A percentile compares a stretch with the other conserved stretches of the same genome.
These are phyloP conservation scores for Pangasius krempfi DNA, from an alignment of 2,797 vertebrate species.

Conservation along the genomic window DNA sequence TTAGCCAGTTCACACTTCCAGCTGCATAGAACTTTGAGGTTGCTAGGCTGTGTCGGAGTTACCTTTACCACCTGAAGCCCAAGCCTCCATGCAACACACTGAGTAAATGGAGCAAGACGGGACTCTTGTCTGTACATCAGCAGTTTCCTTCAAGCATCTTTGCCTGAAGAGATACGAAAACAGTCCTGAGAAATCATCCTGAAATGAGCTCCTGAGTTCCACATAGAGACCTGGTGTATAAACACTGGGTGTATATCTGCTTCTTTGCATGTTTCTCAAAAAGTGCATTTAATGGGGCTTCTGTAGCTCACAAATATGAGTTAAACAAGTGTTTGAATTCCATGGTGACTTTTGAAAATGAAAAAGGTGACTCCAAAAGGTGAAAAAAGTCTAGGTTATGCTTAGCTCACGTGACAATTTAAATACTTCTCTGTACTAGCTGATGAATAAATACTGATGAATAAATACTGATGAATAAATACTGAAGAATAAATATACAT, in stretches of 20 bases:
- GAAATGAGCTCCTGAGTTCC: background rate
- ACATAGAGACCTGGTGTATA: background rate
- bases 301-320: background rate
- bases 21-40: slow-evolving; percentile 30
- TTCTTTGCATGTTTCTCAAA: background rate
- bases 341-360: background rate
- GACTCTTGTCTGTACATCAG: slow-evolving; percentile 22
- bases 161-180: slow-evolving; percentile 33
- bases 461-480: background rate
- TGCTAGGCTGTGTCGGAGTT: slow-evolving; percentile 29
- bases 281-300: background rate
- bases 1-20: slow-evolving; percentile 28
- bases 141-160: slow-evolving; percentile 34
- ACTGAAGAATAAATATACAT: background rate
- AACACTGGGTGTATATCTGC: background rate
- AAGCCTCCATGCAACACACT: slow-evolving; percentile 21
- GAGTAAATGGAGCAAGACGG: slow-evolving; percentile 24
- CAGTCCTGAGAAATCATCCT: background rate
- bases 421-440: background rate
- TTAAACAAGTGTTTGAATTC: background rate
- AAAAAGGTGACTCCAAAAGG: background rate
- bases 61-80: slow-evolving; percentile 29
- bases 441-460: background rate
- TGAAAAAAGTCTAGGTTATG: background rate
- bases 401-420: background rate